Evolutionary conservation across 2,113 vertebrate species (phyloP).

Genomic region (Herpetotheres cachinnans): DNA sequence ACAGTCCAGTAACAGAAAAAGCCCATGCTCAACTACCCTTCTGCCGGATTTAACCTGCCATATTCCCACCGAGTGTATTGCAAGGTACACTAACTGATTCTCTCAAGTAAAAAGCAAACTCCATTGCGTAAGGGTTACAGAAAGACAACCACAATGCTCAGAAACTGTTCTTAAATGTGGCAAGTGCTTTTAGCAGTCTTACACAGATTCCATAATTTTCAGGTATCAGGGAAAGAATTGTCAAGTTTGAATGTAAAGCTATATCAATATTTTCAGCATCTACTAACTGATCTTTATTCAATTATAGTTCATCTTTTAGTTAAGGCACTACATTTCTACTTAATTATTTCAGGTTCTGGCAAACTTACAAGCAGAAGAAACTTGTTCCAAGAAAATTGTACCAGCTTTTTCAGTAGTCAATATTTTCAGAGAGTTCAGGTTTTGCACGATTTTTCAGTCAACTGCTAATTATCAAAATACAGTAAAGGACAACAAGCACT

Average conservation of each 20-base stretch:
- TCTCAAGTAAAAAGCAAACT: background rate
- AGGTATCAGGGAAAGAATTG: background rate
- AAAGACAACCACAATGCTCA: background rate
- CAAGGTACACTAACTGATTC: background rate
- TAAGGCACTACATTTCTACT: constrained; percentile 23
- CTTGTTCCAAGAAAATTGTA: constrained; percentile 24
- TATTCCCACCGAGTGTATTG: background rate
- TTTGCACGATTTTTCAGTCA: background rate
- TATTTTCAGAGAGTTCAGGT: constrained; percentile 14
- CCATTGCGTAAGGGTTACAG: background rate
- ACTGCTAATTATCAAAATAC: constrained; percentile 9
- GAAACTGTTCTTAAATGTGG: background rate
- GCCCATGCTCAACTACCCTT: rapidly evolving
- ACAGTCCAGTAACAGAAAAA: background rate
- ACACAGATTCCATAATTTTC: background rate
- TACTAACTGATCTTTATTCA: constrained; percentile 27
- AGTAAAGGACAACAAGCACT: background rate
- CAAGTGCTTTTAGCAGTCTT: background rate
- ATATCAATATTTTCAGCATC: constrained; percentile 26
- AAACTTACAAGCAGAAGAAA: background rate
- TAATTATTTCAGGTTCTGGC: constrained; percentile 47
- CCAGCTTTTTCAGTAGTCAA: constrained; percentile 24
- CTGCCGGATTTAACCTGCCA: background rate
- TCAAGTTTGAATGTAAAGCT: constrained; percentile 2
- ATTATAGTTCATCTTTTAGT: constrained; percentile 48